These are phyloP conservation scores for Lagopus leucura DNA, from an alignment of 2,113 vertebrate species.

Conservation along the genomic window DNA sequence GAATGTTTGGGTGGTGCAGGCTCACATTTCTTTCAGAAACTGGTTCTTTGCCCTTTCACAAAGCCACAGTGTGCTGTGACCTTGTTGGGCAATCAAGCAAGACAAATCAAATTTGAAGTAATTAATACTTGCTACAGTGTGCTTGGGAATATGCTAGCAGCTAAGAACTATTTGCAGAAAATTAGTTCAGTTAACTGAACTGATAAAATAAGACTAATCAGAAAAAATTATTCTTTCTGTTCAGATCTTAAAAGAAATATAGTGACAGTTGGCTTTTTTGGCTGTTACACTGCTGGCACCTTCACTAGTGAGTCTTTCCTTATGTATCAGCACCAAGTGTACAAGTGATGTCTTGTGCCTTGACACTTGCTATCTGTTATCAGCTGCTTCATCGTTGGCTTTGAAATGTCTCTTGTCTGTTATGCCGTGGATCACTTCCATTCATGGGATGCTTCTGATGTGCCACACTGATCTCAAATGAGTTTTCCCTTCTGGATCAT, in stretches of 20 bases:
- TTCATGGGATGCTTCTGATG: background rate
- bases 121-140: conserved; percentile 34
- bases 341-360: background rate
- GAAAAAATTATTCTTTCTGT: conserved; percentile 5
- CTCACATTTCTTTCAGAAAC: background rate
- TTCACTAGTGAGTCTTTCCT: background rate
- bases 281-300: background rate
- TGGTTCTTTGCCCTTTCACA: background rate
- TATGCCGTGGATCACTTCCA: rapidly evolving
- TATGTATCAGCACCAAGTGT: background rate
- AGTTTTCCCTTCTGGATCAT: background rate
- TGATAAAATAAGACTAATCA: background rate
- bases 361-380: background rate
- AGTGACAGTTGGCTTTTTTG: background rate
- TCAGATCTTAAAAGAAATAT: background rate
- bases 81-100: conserved; percentile 12
- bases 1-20: background rate
- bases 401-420: background rate
- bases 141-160: conserved; percentile 20
- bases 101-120: conserved; percentile 44
- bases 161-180: background rate
- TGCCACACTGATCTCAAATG: background rate
- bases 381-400: background rate
- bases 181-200: conserved; percentile 39
- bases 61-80: background rate